phyloP scores from a whole-genome alignment of 2,797 vertebrate species.

The Acrossocheilus fasciatus region DNA sequence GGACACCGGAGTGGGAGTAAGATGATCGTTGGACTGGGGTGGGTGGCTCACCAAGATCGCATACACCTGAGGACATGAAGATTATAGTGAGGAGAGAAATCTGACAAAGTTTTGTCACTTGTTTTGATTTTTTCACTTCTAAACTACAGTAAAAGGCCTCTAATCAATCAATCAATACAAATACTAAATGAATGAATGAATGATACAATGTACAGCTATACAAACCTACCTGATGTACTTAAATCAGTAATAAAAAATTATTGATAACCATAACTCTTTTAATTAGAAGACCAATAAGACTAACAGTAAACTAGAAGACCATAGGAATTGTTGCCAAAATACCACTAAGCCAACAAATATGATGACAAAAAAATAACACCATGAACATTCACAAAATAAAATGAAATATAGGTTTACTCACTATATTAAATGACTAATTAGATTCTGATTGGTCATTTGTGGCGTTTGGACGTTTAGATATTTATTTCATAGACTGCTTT shows the following conservation, averaged over 20 bases:
- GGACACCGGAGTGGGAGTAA: slow-evolving; percentile 97
- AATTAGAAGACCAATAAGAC: too few species aligned
- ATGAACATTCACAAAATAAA: not conserved
- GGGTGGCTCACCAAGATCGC: slow-evolving; percentile 99
- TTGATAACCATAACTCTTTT: not conserved
- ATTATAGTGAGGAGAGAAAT: not conserved
- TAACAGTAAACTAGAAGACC: not conserved
- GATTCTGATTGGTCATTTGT: not conserved
- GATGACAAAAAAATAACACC: not conserved
- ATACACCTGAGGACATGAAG: slow-evolving; percentile 86
- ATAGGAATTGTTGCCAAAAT: not conserved
- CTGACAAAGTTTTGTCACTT: not conserved
- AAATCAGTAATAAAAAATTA: not conserved
- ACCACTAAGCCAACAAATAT: not conserved
- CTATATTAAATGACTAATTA: not conserved
- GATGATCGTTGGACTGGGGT: slow-evolving; percentile 96
- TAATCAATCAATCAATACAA: not conserved
- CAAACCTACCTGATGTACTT: not conserved
- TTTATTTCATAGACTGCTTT: too few species aligned
- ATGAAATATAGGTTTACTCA: not conserved
- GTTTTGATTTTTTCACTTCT: not conserved
- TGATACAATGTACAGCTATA: not conserved
- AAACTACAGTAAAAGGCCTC: not conserved
- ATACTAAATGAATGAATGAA: not conserved
- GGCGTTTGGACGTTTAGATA: not conserved